Conservation (phyloP, 1,140 invertebrate genomes). For the Habropoda laboriosa region DNA sequence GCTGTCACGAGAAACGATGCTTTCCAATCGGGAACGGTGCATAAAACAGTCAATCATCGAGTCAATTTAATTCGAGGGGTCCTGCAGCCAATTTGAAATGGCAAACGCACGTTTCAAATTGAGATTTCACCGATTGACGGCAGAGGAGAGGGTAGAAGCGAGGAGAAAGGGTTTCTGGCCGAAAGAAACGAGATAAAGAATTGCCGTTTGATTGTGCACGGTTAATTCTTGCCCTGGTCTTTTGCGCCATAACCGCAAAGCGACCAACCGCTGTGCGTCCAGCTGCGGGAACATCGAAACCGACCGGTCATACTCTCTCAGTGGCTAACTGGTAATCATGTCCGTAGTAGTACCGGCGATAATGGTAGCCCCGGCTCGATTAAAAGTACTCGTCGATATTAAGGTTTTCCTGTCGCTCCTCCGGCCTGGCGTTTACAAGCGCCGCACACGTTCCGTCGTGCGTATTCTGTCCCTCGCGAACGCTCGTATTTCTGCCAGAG, state of each 20-base stretch:
- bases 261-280: conserved; percentile 72
- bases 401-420: conserved; percentile 40
- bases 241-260: conserved; percentile 48
- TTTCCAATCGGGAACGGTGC: conserved; percentile 27
- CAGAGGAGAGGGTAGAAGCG: too few species aligned
- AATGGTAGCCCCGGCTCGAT: conserved; percentile 27
- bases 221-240: conserved; percentile 38
- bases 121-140: conserved; percentile 15
- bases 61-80: conserved; percentile 31
- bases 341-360: conserved; percentile 28
- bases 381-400: conserved; percentile 56
- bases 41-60: conserved; percentile 22
- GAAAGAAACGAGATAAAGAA: conserved; percentile 43
- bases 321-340: conserved; percentile 49
- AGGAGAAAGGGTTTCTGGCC: neutral
- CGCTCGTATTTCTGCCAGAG: neutral
- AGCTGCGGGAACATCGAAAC: conserved; percentile 48
- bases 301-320: conserved; percentile 32
- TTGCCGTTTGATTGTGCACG: conserved; percentile 34
- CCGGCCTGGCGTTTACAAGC: conserved; percentile 18
- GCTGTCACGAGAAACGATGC: conserved; percentile 16
- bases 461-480: neutral
- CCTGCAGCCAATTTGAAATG: conserved; percentile 27
- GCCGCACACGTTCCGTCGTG: neutral
- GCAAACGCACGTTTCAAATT: conserved; percentile 44